A percentile compares a stretch with the other conserved stretches of the same genome.
phyloP scores from a whole-genome alignment of 2,797 vertebrate genomes.

The Syndactyla subalaris region DNA sequence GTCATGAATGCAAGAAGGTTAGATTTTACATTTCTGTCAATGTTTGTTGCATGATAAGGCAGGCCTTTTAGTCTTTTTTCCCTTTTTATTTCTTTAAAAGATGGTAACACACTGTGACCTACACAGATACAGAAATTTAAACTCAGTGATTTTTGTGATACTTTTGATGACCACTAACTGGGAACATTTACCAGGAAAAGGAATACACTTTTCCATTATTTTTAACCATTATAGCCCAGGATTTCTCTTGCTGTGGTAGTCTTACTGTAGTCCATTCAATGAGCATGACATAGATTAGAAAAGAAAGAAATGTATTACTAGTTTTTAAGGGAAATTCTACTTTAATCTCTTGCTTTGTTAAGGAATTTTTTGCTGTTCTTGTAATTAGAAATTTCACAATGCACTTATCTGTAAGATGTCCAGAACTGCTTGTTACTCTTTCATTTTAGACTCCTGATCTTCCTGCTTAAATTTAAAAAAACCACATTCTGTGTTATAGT shows the following conservation, averaged over 20 bases:
- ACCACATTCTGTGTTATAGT: too few species aligned
- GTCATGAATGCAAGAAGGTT: neutral
- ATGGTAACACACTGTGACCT: neutral
- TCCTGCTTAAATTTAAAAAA: neutral
- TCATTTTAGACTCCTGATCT: neutral
- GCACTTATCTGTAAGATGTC: neutral
- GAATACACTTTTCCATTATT: neutral
- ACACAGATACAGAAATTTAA: neutral
- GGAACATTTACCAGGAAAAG: neutral
- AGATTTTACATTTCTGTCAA: neutral
- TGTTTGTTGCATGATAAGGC: neutral
- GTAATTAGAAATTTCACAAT: neutral
- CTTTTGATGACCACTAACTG: neutral
- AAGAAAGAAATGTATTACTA: neutral
- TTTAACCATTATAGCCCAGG: neutral
- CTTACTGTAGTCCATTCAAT: neutral
- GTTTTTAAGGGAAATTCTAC: neutral
- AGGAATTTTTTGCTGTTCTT: neutral
- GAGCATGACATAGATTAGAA: neutral
- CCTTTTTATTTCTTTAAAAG: neutral
- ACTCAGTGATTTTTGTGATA: neutral
- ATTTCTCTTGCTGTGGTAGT: neutral
- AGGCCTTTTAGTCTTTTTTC: neutral
- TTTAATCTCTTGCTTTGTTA: neutral
- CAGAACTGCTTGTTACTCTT: neutral